A percentile compares a stretch with the other conserved stretches of the same genome.
These are phyloP conservation scores for Chloebia gouldiae DNA, from an alignment of 2,113 vertebrate species.

Conservation along the genomic window DNA sequence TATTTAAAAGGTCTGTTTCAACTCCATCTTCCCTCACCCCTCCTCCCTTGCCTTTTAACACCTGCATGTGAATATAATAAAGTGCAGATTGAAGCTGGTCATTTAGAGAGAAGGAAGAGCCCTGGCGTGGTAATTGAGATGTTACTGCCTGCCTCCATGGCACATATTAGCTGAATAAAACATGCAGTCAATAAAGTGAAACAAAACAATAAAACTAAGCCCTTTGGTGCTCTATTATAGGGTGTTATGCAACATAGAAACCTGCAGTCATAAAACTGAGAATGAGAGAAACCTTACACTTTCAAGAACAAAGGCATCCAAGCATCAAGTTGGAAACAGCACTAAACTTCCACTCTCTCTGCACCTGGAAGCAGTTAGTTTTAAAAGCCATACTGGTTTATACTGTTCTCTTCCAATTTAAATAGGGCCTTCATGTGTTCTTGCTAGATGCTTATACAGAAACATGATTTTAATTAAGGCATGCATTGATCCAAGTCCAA, in stretches of 20 bases:
- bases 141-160: slow-evolving; percentile 53
- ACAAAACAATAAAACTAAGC: slow-evolving; percentile 71
- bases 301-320: slow-evolving; percentile 70
- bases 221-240: slow-evolving; percentile 70
- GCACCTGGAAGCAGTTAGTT: slow-evolving; percentile 81
- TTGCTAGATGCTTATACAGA: slow-evolving; percentile 38
- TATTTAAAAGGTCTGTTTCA: background rate
- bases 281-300: slow-evolving; percentile 68
- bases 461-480: slow-evolving; percentile 70
- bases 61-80: slow-evolving; percentile 63
- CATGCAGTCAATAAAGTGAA: slow-evolving; percentile 73
- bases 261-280: slow-evolving; percentile 69
- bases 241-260: slow-evolving; percentile 68
- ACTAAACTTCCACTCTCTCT: slow-evolving; percentile 21
- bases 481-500: slow-evolving; percentile 51
- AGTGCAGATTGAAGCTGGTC: background rate
- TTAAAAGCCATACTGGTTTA: slow-evolving; percentile 62
- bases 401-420: slow-evolving; percentile 46
- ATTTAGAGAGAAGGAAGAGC: slow-evolving; percentile 38
- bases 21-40: background rate
- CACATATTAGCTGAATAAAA: slow-evolving; percentile 73
- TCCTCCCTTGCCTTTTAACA: slow-evolving; percentile 39
- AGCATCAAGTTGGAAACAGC: slow-evolving; percentile 38
- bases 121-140: slow-evolving; percentile 51
- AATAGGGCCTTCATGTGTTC: slow-evolving; percentile 52